Evolutionary conservation across 2,888 invertebrate genomes (phyloP).

Genomic region (Antheraea yamamai): DNA sequence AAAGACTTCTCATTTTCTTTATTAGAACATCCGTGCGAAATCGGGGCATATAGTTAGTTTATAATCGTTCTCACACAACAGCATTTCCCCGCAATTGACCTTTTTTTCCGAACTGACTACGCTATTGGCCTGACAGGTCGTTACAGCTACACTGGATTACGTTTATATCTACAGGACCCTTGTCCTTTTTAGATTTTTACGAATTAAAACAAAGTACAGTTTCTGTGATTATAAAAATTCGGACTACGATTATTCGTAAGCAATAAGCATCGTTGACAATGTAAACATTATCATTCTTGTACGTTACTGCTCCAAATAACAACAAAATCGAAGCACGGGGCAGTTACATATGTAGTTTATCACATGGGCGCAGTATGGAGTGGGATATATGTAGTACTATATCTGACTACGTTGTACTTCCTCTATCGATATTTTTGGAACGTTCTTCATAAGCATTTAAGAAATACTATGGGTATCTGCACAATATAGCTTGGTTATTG

Average conservation of each 20-base stretch:
- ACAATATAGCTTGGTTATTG: too few relatives aligned
- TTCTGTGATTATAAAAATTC: neutral
- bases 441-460: neutral
- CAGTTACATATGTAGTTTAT: constrained; percentile 12
- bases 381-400: neutral
- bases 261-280: neutral
- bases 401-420: neutral
- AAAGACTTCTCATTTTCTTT: too few relatives aligned
- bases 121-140: too few relatives aligned
- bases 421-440: neutral
- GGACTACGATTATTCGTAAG: too few relatives aligned
- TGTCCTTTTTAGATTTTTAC: neutral
- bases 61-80: too few relatives aligned
- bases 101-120: too few relatives aligned
- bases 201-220: neutral
- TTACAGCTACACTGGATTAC: too few relatives aligned
- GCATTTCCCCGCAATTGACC: too few relatives aligned
- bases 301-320: neutral
- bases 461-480: too few relatives aligned
- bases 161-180: too few relatives aligned
- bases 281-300: neutral
- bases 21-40: too few relatives aligned
- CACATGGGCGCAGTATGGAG: constrained; percentile 15
- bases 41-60: too few relatives aligned
- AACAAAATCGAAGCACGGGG: neutral